A percentile compares a stretch with the other conserved stretches of the same genome.
phyloP scores from a whole-genome alignment of 2,888 invertebrate species.

The Actias luna region DNA sequence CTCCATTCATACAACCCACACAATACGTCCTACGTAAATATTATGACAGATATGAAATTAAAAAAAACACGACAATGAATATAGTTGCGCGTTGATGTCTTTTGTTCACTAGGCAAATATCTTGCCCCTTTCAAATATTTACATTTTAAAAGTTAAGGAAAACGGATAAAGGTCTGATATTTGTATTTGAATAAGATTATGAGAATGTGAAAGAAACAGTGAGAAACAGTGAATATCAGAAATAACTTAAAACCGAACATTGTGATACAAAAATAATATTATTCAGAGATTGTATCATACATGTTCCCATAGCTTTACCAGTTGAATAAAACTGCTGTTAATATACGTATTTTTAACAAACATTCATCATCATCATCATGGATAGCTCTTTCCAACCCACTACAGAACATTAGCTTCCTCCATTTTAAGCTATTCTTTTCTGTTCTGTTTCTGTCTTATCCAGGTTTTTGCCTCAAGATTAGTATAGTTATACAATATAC shows the following conservation, averaged over 20 bases:
- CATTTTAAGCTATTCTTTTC: too few relatives aligned
- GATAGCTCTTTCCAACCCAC: too few relatives aligned
- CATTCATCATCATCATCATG: too few relatives aligned
- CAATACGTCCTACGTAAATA: constrained; percentile 14
- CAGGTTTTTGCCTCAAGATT: too few relatives aligned
- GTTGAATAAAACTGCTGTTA: too few relatives aligned
- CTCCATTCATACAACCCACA: constrained; percentile 12
- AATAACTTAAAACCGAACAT: background rate
- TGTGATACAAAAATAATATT: too few relatives aligned
- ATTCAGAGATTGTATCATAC: too few relatives aligned
- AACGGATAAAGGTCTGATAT: background rate
- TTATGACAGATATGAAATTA: background rate
- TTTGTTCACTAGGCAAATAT: constrained; percentile 28
- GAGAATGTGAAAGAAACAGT: background rate
- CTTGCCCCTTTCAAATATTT: constrained; percentile 1
- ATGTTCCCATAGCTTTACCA: too few relatives aligned
- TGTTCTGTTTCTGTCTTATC: too few relatives aligned
- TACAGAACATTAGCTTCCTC: too few relatives aligned
- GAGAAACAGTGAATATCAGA: background rate
- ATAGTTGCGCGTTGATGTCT: constrained; percentile 43
- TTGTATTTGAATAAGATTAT: background rate
- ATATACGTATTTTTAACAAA: too few relatives aligned
- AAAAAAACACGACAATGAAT: background rate
- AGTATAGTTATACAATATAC: too few relatives aligned
- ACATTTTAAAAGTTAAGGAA: background rate